A percentile compares a stretch with the other conserved stretches of the same genome.
phyloP scores from a whole-genome alignment of 2,113 vertebrate species.

The Corvus moneduloides region DNA sequence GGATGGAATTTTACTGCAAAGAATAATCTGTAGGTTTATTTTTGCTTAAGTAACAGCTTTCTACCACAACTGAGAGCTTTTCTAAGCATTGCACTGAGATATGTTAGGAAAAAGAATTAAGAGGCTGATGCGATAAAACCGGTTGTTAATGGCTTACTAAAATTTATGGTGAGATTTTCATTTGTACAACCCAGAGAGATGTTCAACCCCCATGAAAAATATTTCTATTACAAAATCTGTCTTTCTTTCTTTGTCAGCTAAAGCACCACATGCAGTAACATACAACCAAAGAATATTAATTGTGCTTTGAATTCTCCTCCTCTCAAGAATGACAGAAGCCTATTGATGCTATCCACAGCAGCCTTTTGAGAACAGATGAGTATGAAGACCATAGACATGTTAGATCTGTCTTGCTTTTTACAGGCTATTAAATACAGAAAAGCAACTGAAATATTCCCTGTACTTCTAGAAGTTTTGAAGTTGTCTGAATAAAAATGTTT shows the following conservation, averaged over 20 bases:
- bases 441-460: neutral
- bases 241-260: neutral
- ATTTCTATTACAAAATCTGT: neutral
- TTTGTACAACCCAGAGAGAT: neutral
- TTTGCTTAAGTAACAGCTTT: neutral
- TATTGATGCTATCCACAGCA: neutral
- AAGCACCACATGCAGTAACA: neutral
- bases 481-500: neutral
- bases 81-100: neutral
- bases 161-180: neutral
- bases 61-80: neutral
- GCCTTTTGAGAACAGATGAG: neutral
- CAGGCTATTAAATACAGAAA: neutral
- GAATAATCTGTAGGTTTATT: neutral
- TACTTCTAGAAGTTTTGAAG: neutral
- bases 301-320: neutral
- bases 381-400: neutral
- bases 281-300: neutral
- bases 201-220: neutral
- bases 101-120: neutral
- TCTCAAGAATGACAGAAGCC: neutral
- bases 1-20: neutral
- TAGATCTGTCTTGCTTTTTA: neutral
- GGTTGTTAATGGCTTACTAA: neutral
- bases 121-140: neutral